Evolutionary conservation across 37 sponge, comb jelly and placozoan species (phyloP), one percentile per base, ranked within the genome.

Genomic region (Amphimedon queenslandica): DNA sequence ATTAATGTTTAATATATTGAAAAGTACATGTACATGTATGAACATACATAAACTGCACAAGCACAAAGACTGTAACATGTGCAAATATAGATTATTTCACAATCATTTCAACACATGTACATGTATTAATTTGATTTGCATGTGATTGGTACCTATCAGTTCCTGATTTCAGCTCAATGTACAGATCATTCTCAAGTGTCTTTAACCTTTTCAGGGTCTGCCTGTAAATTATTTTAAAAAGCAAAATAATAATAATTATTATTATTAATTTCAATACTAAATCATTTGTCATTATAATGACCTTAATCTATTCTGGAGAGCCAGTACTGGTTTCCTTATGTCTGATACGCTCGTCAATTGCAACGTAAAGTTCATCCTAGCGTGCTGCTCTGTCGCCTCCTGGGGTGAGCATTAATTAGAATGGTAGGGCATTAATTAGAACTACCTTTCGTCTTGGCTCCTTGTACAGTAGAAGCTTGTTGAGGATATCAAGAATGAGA

Each of bases 391-490:
- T 3, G 75, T 35, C 4, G 55, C 68, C 60, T 90, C 92, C 92
- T 91, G 66, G 1, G 64, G 55, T 1, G 0, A 60, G 37, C 18
- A 3, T 37, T 2, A 51, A 35, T 29, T 2, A 47, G 51, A 24
- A 13, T 37, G 43, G 32, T 25, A 58, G 33, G 28, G 24, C 0
- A 28, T 58, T 2, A 36, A 20, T 78, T 25, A 24, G 79, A 0
- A 23, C 27, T 67, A 90, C 91, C 87, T 93, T 96, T 63, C 83
- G 76, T 55, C 74, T 75, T 2, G 93, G 81, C 41, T 96, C 91
- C 33, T 92, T 89, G 77, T 96, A 77, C 2, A 96, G 77, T 16
- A 96, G 69, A 23, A 96, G 78, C 42, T 96, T 96, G 66, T 82
- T 93, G 39, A 96, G 35, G 40, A 96, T 93, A 65, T 96, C 94